Evolutionary conservation across 2,888 invertebrate genomes (phyloP), one percentile per base, ranked within the genome.

Genomic region (Pyrgus malvae): DNA sequence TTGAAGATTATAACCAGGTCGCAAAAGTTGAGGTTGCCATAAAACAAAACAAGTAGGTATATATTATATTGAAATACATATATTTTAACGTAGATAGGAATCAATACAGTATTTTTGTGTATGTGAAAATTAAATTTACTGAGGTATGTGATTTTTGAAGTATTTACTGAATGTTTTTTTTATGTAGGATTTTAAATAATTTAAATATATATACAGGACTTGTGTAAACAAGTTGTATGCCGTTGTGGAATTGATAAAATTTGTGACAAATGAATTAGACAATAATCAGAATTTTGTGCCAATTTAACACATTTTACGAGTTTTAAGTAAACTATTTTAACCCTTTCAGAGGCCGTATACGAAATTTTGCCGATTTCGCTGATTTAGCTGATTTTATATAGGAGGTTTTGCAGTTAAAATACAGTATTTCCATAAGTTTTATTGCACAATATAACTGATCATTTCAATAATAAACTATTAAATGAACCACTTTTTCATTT

Each of bases 151-250:
- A 50, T 50, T 50, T 50, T 50, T 31, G 41, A 50, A 50, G 41
- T 50, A 67, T 66, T 67, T 64, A 65, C 59, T 50, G 51, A 59
- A 51, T 54, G 42, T 62, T 60, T 40, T 19, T 21, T 29, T 35
- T 31, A 16, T 37, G 5, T 37, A 37, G 19, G 9, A 9, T 37
- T 19, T 37, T 37, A 19, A 14, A 2, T 14, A 37, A 19, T 17
- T 17, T n/a, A 16, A 37, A 17, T 37, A 16, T 31, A 37, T 19
- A 17, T 37, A 35, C 19, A 19, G 1, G 29, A 14, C 40, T 40
- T 16, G 16, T 40, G 4, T 2, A 27, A 29, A 25, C 11, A 21
- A 33, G 31, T 33, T 31, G 23, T 40, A 29, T 40, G 21, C 14
- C 3, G 11, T 11, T 7, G 35, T 42, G 50, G 50, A 51, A 42